phyloP scores from a whole-genome alignment of 2,888 invertebrate genomes.

The Listrodromus nycthemerus region DNA sequence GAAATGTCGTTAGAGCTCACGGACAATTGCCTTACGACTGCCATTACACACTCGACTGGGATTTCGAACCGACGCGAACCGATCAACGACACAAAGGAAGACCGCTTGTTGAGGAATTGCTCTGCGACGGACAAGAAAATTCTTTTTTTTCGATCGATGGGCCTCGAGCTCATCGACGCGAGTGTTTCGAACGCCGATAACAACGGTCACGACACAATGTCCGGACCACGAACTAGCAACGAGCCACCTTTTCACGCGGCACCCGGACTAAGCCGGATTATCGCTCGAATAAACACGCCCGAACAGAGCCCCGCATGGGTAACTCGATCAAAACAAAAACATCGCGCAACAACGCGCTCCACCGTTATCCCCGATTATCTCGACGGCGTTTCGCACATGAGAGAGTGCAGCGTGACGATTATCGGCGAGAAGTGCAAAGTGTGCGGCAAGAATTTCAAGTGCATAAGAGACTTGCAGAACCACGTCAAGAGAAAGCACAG shows the following conservation, averaged over 20 bases:
- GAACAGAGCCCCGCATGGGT: neutral
- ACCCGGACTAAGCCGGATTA: neutral
- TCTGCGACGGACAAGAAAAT: conserved; percentile 60
- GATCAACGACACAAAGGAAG: neutral
- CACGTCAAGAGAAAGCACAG: conserved; percentile 68
- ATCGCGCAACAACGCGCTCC: conserved; percentile 1
- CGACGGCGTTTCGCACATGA: conserved; percentile 48
- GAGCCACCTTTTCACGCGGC: neutral
- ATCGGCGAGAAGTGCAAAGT: conserved; percentile 70
- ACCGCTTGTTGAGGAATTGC: neutral
- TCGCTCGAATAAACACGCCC: neutral
- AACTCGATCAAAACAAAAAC: conserved; percentile 16
- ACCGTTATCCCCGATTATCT: conserved; percentile 24
- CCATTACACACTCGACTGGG: conserved; percentile 14
- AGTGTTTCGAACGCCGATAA: neutral
- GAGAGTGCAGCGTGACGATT: conserved; percentile 74
- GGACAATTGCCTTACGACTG: neutral
- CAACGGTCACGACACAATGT: conserved; percentile 12
- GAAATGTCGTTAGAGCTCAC: conserved; percentile 56
- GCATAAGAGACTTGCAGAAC: conserved; percentile 70
- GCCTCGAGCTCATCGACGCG: conserved; percentile 54
- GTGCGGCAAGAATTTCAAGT: conserved; percentile 75
- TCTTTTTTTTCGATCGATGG: conserved; percentile 69
- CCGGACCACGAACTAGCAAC: neutral
- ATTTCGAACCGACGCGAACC: neutral